Conservation (phyloP, 2,113 vertebrate genomes). For the Boleophthalmus pectinirostris region DNA sequence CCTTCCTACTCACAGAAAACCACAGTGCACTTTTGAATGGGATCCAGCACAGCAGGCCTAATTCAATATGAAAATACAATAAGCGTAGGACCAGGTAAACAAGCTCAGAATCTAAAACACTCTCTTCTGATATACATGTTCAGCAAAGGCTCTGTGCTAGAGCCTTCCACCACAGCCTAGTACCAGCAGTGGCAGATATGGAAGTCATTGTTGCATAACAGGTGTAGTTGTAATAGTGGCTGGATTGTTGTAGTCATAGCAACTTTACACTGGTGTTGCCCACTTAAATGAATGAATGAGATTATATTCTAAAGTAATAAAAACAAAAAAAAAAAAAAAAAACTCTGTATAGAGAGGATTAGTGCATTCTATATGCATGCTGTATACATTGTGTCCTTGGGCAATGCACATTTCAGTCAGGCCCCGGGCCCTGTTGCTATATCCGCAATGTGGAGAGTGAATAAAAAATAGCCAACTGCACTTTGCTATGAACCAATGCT, state of each 20-base stretch:
- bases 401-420: too few relatives aligned
- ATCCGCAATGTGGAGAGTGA: too few relatives aligned
- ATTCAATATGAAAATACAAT: conserved; percentile 67
- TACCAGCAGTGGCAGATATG: background rate
- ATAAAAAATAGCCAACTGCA: too few relatives aligned
- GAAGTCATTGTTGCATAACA: background rate
- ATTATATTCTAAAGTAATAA: background rate
- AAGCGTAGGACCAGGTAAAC: conserved; percentile 57
- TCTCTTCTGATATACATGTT: conserved; percentile 10
- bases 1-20: conserved; percentile 36
- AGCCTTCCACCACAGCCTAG: background rate
- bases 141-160: background rate
- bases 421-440: too few relatives aligned
- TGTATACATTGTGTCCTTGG: too few relatives aligned
- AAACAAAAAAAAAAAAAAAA: too few relatives aligned
- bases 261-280: background rate
- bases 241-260: background rate
- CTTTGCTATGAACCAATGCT: too few relatives aligned
- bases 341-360: too few relatives aligned
- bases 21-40: conserved; percentile 51
- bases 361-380: too few relatives aligned
- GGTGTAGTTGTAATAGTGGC: background rate
- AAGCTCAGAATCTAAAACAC: conserved; percentile 25
- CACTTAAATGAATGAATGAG: background rate
- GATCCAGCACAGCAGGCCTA: conserved; percentile 60